Conservation (phyloP, 2,797 vertebrate genomes). For the Tokudaia muenninki region DNA sequence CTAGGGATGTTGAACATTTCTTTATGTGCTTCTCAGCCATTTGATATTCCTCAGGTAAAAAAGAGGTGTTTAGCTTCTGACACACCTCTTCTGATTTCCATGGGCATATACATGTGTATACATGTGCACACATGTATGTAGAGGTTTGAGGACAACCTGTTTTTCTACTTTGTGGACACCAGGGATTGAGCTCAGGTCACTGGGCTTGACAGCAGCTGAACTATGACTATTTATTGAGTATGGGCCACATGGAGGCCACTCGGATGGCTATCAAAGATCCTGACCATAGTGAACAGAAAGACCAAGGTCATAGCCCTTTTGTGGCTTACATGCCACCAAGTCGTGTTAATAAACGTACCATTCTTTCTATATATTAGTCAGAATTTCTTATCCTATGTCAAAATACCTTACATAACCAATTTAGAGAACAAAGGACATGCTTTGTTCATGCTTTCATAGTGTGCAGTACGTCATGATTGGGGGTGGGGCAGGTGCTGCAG, state of each 20-base stretch:
- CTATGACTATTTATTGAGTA: not conserved
- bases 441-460: too few relatives aligned
- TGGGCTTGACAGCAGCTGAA: not conserved
- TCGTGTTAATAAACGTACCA: not conserved
- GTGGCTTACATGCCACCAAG: not conserved
- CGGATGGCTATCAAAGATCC: not conserved
- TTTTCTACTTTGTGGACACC: not conserved
- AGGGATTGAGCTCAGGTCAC: not conserved
- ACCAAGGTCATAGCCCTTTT: not conserved
- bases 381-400: not conserved
- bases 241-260: not conserved
- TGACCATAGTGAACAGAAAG: not conserved
- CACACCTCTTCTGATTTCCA: not conserved
- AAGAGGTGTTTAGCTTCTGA: too few relatives aligned
- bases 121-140: not conserved
- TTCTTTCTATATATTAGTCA: not conserved
- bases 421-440: not conserved
- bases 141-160: not conserved
- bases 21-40: too few relatives aligned
- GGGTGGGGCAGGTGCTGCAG: not conserved
- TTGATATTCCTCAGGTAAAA: too few relatives aligned
- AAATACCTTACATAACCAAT: not conserved
- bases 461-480: fast-evolving
- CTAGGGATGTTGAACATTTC: too few relatives aligned
- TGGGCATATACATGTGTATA: not conserved